Percentiles rank a stretch among this genome's conserved stretches.
Conservation (phyloP, 2,888 invertebrate genomes). For the Prosopocoilus inquinatus region DNA sequence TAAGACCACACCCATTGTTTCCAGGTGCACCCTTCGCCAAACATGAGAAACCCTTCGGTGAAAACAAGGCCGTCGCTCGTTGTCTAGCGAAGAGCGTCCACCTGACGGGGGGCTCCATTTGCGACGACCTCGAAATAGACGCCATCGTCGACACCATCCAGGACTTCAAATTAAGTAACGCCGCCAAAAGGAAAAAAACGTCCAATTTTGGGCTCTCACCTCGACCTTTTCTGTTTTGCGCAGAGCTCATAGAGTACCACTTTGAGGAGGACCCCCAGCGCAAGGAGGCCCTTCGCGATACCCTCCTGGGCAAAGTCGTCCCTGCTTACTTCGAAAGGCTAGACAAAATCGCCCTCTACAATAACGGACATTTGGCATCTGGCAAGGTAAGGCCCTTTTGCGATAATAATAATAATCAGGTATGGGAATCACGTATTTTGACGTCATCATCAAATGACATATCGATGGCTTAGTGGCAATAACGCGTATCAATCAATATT, state of each 20-base stretch:
- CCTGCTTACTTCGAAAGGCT: conserved; percentile 60
- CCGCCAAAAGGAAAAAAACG: too few relatives aligned
- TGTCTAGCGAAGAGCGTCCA: conserved; percentile 62
- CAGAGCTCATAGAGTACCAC: too few relatives aligned
- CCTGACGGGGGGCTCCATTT: conserved; percentile 57
- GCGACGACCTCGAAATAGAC: conserved; percentile 63
- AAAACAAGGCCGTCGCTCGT: conserved; percentile 60
- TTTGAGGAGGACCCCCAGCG: too few relatives aligned
- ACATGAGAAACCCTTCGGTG: conserved; percentile 59
- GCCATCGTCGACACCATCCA: conserved; percentile 59
- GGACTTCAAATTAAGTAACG: conserved; percentile 58
- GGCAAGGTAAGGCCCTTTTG: conserved; percentile 45
- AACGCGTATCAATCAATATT: too few relatives aligned
- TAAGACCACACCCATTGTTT: too few relatives aligned
- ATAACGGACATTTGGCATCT: conserved; percentile 59
- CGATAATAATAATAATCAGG: neutral
- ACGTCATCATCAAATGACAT: too few relatives aligned
- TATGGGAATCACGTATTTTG: too few relatives aligned
- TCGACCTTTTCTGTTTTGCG: too few relatives aligned
- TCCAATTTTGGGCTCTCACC: too few relatives aligned
- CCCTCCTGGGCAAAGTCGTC: conserved; percentile 53
- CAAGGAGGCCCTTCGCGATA: neutral
- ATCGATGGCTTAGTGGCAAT: too few relatives aligned
- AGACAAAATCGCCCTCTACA: conserved; percentile 58
- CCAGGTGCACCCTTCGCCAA: conserved; percentile 4